Conservation (phyloP, 2,797 vertebrate genomes). For the Enteromius trimaculatus region DNA sequence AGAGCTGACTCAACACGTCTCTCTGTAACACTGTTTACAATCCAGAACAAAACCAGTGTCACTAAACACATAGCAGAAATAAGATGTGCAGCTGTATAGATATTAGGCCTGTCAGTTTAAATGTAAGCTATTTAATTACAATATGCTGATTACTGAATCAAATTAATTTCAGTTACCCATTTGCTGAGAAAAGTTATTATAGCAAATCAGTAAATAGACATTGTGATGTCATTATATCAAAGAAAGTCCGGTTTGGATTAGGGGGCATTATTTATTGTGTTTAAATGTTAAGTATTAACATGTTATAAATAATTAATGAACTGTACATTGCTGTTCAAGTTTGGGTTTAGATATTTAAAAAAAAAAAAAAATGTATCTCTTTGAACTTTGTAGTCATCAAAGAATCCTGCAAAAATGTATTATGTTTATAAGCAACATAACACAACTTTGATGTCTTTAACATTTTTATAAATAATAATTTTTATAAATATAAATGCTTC, state of each 20-base stretch:
- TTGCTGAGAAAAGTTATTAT: not conserved
- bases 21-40: conserved; percentile 66
- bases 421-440: not conserved
- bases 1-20: conserved; percentile 67
- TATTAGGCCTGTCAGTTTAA: conserved; percentile 15
- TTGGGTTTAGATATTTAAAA: not conserved
- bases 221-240: not conserved
- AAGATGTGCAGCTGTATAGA: not conserved
- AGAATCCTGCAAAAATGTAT: not conserved
- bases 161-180: not conserved
- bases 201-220: not conserved
- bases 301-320: not conserved
- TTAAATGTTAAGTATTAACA: too few relatives aligned
- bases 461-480: not conserved
- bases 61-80: conserved; percentile 8
- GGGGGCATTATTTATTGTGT: not conserved
- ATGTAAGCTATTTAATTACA: not conserved
- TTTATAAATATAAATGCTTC: not conserved
- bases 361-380: not conserved
- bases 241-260: not conserved
- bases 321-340: not conserved
- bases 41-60: conserved; percentile 49
- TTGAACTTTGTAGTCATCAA: not conserved
- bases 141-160: not conserved
- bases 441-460: not conserved